Conservation (phyloP, 2,797 vertebrate genomes). For the Pangasius macronema region DNA sequence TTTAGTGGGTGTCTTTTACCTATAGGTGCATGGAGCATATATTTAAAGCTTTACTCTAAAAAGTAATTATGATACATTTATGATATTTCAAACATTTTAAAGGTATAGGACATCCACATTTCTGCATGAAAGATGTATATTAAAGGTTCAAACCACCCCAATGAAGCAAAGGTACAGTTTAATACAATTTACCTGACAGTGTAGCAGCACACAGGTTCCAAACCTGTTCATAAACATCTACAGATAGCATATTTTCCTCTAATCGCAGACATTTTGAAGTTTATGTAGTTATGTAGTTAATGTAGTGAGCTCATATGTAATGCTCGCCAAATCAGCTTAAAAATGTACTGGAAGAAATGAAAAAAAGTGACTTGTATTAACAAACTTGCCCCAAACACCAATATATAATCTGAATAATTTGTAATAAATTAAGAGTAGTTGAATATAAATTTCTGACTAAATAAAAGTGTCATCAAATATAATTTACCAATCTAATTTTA, state of each 20-base stretch:
- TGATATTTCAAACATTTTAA: neutral
- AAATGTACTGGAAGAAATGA: neutral
- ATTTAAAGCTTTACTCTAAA: neutral
- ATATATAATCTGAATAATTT: neutral
- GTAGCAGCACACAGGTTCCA: neutral
- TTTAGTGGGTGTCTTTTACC: neutral
- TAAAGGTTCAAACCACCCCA: neutral
- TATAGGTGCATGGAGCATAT: neutral
- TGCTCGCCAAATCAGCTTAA: neutral
- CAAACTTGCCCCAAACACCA: neutral
- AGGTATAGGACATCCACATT: neutral
- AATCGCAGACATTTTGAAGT: neutral
- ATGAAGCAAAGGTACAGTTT: neutral
- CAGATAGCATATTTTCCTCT: neutral
- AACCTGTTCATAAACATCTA: neutral
- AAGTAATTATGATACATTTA: neutral
- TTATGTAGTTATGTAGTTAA: neutral
- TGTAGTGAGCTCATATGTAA: neutral
- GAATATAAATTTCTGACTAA: neutral
- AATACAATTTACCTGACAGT: neutral
- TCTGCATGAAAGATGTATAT: neutral
- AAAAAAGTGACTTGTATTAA: neutral
- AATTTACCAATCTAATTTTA: too few relatives aligned
- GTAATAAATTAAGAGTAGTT: neutral
- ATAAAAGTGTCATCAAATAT: too few relatives aligned